Conservation (phyloP, 2,888 invertebrate species). For the Mermis nigrescens region DNA sequence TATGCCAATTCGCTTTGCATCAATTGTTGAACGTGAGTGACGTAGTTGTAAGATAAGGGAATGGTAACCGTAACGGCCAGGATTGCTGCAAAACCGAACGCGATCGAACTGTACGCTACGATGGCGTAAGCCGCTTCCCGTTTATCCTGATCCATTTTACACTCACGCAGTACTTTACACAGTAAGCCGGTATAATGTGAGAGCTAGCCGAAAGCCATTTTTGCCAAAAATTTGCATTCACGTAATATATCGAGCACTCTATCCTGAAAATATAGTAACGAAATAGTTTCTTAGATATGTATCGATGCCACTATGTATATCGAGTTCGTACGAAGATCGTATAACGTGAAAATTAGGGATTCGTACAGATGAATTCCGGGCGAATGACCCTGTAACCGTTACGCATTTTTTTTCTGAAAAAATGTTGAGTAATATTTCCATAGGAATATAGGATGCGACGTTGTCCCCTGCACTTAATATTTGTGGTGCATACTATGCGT, state of each 20-base stretch:
- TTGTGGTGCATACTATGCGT: too few species aligned
- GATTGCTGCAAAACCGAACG: constrained; percentile 3
- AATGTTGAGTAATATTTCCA: too few species aligned
- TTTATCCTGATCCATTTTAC: background rate
- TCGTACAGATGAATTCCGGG: background rate
- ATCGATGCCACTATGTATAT: too few species aligned
- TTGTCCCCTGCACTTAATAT: too few species aligned
- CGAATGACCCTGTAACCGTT: background rate
- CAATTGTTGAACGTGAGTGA: background rate
- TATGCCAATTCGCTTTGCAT: constrained; percentile 2
- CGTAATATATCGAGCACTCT: too few species aligned
- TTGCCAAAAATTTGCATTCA: too few species aligned
- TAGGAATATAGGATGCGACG: too few species aligned
- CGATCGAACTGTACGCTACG: constrained; percentile 4
- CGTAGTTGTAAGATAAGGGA: constrained; percentile 10
- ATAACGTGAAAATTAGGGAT: too few species aligned
- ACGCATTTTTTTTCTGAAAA: background rate
- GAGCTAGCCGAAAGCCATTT: too few species aligned
- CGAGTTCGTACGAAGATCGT: too few species aligned
- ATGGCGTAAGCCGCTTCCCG: constrained; percentile 2
- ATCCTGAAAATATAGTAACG: too few species aligned
- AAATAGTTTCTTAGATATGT: too few species aligned
- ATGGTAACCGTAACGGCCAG: constrained; percentile 1
- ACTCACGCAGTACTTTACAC: background rate
- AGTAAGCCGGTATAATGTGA: background rate